Evolutionary conservation across 2,888 invertebrate species (phyloP), one percentile per base, ranked within the genome.

Genomic region (Leucania comma): DNA sequence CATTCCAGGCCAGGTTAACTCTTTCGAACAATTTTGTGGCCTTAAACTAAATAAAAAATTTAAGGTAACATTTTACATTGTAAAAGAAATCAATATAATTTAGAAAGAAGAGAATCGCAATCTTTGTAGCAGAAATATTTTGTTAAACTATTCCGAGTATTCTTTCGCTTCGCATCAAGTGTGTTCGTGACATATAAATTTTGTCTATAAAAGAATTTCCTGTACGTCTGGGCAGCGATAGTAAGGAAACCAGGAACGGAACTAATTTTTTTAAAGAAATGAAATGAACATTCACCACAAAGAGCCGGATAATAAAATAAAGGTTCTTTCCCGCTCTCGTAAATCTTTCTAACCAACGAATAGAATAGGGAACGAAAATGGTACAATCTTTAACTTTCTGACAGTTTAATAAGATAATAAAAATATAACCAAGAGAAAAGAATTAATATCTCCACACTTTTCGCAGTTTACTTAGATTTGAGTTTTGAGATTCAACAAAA

Each of bases 321-420:
- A 91, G 90, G 89, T 88, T 90, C 82, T 90, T 91, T 89, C 90
- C 90, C 87, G 84, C 87, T 85, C 85, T 89, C 91, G 89, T 94
- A 93, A 94, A 94, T 93, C 93, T 92, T 87, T 86, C 88, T 86
- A 86, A 90, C 90, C 90, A 88, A 88, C 90, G 93, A 92, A 92
- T 92, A 91, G 92, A 93, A 92, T 93, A 91, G 90, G 90, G 91
- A 90, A 90, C 84, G 89, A 92, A 92, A 93, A 92, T 90, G 92
- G 91, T 91, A 92, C 92, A 94, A 93, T 94, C 93, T 93, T 93
- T 93, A 94, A 94, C 93, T 94, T 93, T 94, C 91, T 93, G 94
- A 93, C 94, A 94, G 93, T 94, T 94, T 94, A 94, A 94, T 94
- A 94, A 94, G 93, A 94, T 94, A 93, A 94, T 93, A 94, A 94